Evolutionary conservation across 2,113 vertebrate genomes (phyloP).

Genomic region (Brienomyrus longianalis): DNA sequence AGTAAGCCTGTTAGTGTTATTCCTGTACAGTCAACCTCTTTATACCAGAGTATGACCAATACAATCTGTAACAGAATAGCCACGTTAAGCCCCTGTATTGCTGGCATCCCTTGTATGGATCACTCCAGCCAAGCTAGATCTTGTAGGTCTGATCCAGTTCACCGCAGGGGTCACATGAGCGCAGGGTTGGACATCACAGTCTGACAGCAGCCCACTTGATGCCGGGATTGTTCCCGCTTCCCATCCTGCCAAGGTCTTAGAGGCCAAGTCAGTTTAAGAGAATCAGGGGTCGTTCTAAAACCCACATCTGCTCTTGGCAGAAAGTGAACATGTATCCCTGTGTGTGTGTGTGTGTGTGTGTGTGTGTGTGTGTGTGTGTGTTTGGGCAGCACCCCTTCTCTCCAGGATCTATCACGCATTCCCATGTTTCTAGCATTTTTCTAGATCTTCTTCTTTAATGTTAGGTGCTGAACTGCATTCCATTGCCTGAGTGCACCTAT

Average conservation of each 20-base stretch:
- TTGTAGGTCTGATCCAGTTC: not conserved
- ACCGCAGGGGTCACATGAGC: not conserved
- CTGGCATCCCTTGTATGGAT: not conserved
- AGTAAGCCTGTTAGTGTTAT: not conserved
- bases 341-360: slow-evolving; percentile 15
- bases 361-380: not conserved
- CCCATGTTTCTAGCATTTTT: not conserved
- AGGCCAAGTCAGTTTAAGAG: not conserved
- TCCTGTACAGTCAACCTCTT: not conserved
- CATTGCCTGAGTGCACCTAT: not conserved
- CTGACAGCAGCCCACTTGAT: not conserved
- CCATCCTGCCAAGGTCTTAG: not conserved
- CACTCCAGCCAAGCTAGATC: not conserved
- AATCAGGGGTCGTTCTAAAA: not conserved
- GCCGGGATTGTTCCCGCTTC: not conserved
- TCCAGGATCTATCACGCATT: not conserved
- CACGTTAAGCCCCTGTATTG: not conserved
- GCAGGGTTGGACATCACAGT: not conserved
- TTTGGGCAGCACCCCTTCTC: not conserved
- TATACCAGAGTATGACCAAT: not conserved
- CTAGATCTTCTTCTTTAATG: not conserved
- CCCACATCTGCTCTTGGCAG: not conserved
- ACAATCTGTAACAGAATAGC: not conserved
- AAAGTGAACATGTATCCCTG: not conserved
- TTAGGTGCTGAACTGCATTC: not conserved